Base-by-base conservation (phyloP, 2,888 invertebrate species). In the Tinea semifulvella region DNA sequence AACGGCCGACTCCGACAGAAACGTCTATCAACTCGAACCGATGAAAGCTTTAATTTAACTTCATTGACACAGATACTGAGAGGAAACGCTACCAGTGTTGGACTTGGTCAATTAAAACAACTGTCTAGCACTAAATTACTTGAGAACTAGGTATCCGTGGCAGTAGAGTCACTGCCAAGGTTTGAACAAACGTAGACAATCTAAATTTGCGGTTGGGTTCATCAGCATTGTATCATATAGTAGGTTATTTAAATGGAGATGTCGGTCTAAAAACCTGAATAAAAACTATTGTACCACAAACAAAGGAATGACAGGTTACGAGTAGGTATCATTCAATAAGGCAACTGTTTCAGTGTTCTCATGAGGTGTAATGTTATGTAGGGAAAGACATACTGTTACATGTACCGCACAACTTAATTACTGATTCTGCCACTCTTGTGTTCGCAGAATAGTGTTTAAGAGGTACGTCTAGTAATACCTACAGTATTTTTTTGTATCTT, bases 301-400 rank as follows among this genome's bases (percentile, higher is more conserved):
- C 75, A 74, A 74, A 73, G 62, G 63, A 75, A 69, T 72, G 61
- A 65, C 65, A 61, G 65, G 66, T 63, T 59, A 60, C 54, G n/a
- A n/a, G 56, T 50, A 48, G 47, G 53, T 52, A 56, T 52, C 53
- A 51, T 51, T 56, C 49, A 54, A 48, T 53, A 49, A 22, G 25
- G 19, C 42, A 39, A 55, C 53, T 57, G 57, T 61, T 53, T 56
- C 27, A 43, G 56, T 53, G 58, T 61, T 65, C 60, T 53, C 63
- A 63, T 54, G 48, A 46, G 26, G 20, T 26, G 25, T 28, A 42
- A 44, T 53, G 18, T 48, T 51, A 48, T 49, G 48, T 48, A 60
- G 62, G 58, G 65, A 68, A 71, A 66, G 59, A 46, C 43, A 53
- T 47, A 53, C 55, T 54, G 55, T 56, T 56, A 54, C 54, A 56